A percentile compares a stretch with the other conserved stretches of the same genome.
phyloP scores from a whole-genome alignment of 2,888 invertebrate species.

The Candidula unifasciata region DNA sequence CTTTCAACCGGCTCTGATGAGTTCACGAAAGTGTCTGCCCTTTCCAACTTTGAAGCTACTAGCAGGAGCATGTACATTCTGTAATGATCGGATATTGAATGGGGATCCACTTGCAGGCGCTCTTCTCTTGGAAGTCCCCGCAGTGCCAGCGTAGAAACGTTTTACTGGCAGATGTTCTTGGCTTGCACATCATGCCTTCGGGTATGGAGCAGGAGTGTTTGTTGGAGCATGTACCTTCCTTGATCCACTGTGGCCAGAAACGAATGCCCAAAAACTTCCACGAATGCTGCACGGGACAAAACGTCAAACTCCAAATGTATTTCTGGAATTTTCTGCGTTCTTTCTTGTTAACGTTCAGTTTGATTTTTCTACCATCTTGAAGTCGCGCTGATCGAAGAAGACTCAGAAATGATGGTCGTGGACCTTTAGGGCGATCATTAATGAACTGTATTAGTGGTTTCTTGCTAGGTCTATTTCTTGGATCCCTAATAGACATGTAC shows the following conservation, averaged over 20 bases:
- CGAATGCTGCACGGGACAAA: slow-evolving; percentile 37
- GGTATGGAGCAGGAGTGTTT: slow-evolving; percentile 45
- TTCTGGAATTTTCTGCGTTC: slow-evolving; percentile 42
- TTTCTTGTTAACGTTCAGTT: slow-evolving; percentile 27
- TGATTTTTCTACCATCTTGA: slow-evolving; percentile 26
- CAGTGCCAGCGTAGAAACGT: slow-evolving; percentile 42
- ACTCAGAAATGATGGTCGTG: slow-evolving; percentile 11
- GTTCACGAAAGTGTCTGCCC: too few species aligned
- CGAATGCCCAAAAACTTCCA: slow-evolving; percentile 44
- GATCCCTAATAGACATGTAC: slow-evolving; percentile 42
- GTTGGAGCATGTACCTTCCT: slow-evolving; percentile 31
- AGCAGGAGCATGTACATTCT: slow-evolving; percentile 38
- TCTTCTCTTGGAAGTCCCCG: slow-evolving; percentile 11
- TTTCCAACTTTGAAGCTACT: not conserved
- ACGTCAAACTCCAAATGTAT: slow-evolving; percentile 45
- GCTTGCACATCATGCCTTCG: slow-evolving; percentile 44
- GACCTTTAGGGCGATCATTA: slow-evolving; percentile 27
- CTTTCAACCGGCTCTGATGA: too few species aligned
- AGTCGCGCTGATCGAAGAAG: slow-evolving; percentile 24
- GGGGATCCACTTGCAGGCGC: slow-evolving; percentile 38
- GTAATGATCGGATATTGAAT: slow-evolving; percentile 44
- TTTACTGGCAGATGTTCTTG: not conserved
- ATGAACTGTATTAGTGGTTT: not conserved
- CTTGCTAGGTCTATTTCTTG: not conserved
- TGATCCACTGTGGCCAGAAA: slow-evolving; percentile 49